Conservation (phyloP, 2,888 invertebrate genomes). For the Coelopa pilipes region DNA sequence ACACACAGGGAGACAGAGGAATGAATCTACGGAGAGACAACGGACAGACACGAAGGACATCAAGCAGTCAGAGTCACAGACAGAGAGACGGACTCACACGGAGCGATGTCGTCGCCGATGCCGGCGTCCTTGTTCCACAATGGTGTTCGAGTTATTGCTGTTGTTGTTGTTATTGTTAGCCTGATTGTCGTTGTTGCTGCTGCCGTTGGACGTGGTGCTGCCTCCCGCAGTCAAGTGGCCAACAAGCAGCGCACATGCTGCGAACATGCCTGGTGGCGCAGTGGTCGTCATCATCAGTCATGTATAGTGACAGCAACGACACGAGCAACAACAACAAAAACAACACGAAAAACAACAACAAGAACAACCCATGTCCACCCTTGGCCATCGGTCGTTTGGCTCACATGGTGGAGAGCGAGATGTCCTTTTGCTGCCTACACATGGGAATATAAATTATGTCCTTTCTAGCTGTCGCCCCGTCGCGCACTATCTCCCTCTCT, state of each 20-base stretch:
- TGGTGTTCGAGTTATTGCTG: too few relatives aligned
- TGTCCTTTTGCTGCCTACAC: conserved; percentile 29
- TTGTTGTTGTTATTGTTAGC: too few relatives aligned
- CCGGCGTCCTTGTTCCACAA: too few relatives aligned
- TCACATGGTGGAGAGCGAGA: not conserved
- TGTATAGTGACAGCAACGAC: conserved; percentile 44
- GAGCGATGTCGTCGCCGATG: too few relatives aligned
- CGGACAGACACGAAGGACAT: conserved; percentile 18
- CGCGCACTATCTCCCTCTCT: too few relatives aligned
- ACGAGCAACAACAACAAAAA: conserved; percentile 30
- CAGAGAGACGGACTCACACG: not conserved
- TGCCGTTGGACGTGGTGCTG: not conserved
- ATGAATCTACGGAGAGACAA: not conserved
- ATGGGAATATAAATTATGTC: conserved; percentile 51
- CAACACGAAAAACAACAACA: not conserved
- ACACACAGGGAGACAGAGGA: too few relatives aligned
- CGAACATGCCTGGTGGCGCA: conserved; percentile 29
- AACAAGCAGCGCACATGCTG: conserved; percentile 6
- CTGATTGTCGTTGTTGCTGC: not conserved
- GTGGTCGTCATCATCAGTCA: conserved; percentile 51
- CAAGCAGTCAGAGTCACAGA: conserved; percentile 7
- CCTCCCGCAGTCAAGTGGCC: conserved; percentile 30
- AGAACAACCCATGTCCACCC: conserved; percentile 26
- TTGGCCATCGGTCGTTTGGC: conserved; percentile 35
- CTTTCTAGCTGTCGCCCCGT: conserved; percentile 30